Conservation (phyloP, 2,797 vertebrate species). For the Pipistrellus pygmaeus region DNA sequence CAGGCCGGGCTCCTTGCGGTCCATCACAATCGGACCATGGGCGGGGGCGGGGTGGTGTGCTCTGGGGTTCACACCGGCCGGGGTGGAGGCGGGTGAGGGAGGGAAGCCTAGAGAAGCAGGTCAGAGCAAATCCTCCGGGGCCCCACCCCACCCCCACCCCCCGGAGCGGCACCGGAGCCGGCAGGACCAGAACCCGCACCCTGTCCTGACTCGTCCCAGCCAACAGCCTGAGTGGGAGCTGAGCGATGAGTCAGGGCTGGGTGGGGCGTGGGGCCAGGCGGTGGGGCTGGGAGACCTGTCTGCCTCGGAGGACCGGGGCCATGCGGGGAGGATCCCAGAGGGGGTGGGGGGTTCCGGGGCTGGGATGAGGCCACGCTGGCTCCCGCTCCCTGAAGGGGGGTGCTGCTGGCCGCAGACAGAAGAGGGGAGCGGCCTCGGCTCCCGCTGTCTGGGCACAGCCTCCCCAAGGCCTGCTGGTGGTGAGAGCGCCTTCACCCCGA, state of each 20-base stretch:
- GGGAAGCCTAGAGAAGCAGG: slow-evolving; percentile 80
- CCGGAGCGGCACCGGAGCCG: slow-evolving; percentile 74
- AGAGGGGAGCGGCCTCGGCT: background rate
- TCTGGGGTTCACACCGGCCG: slow-evolving; percentile 80
- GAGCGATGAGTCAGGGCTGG: slow-evolving; percentile 68
- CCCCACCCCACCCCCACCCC: slow-evolving; percentile 75
- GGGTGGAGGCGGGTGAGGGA: slow-evolving; percentile 17
- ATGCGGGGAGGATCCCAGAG: slow-evolving; percentile 11
- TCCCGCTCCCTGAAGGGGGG: background rate
- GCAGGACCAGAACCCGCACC: slow-evolving; percentile 84
- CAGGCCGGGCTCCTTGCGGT: background rate
- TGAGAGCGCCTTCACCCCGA: background rate
- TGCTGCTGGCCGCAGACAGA: background rate
- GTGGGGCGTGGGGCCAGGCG: background rate
- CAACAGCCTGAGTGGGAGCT: slow-evolving; percentile 76
- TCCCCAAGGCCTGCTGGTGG: background rate
- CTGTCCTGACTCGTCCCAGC: slow-evolving; percentile 84
- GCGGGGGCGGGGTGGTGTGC: background rate
- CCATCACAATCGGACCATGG: no score
- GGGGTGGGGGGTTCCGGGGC: background rate
- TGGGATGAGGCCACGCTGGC: slow-evolving; percentile 29
- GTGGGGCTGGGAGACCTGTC: background rate
- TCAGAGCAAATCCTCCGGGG: slow-evolving; percentile 79
- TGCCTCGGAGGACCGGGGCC: background rate
- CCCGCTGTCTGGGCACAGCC: background rate